Conservation (phyloP, 1,140 invertebrate genomes). For the Chlorops oryzae region DNA sequence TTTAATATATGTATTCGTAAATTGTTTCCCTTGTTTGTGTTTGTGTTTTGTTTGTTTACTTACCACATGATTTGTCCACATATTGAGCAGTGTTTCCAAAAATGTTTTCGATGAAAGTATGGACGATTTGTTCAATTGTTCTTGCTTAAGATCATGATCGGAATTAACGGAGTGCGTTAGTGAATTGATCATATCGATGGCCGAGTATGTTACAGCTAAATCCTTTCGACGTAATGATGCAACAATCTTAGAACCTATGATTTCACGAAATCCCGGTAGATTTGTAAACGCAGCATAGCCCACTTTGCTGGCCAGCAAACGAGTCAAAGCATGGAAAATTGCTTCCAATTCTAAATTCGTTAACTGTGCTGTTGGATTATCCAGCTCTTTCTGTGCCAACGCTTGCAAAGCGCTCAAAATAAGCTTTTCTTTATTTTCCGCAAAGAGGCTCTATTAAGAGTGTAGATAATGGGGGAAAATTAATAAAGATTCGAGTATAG, state of each 20-base stretch:
- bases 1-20: neutral
- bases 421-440: constrained; percentile 97
- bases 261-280: constrained; percentile 86
- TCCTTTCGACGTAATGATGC: constrained; percentile 84
- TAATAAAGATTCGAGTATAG: too few species aligned
- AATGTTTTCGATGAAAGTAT: constrained; percentile 89
- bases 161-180: constrained; percentile 99
- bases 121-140: constrained; percentile 96
- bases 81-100: constrained; percentile 86
- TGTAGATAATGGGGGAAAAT: too few species aligned
- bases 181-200: constrained; percentile 94
- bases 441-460: constrained; percentile 74
- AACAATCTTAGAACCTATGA: constrained; percentile 86
- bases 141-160: constrained; percentile 89
- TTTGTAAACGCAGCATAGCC: constrained; percentile 95
- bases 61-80: constrained; percentile 94
- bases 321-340: constrained; percentile 88
- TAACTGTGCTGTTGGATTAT: constrained; percentile 51
- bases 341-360: constrained; percentile 72
- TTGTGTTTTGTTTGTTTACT: constrained; percentile 41
- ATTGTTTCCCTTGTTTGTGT: neutral
- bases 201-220: constrained; percentile 88
- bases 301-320: constrained; percentile 93
- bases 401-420: constrained; percentile 75
- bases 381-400: constrained; percentile 65